These are phyloP conservation scores for Onchidella celtica DNA, from an alignment of 2,888 invertebrate genomes.

Conservation along the genomic window DNA sequence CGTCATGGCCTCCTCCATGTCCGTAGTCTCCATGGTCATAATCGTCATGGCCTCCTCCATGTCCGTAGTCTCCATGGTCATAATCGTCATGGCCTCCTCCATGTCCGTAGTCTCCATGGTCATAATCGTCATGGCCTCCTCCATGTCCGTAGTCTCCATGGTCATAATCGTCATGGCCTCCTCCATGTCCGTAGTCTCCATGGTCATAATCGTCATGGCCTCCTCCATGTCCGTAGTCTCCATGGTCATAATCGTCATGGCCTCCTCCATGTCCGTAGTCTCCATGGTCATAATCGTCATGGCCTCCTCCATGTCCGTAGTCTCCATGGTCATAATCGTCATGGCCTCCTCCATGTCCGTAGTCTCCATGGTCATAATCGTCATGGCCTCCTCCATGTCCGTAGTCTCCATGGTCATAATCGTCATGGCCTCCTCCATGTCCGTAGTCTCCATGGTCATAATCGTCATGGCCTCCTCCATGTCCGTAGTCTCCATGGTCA, in stretches of 20 bases:
- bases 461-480: background rate
- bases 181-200: background rate
- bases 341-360: background rate
- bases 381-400: background rate
- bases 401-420: background rate
- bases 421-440: background rate
- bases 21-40: background rate
- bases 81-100: background rate
- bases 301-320: background rate
- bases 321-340: background rate
- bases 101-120: background rate
- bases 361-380: background rate
- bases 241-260: background rate
- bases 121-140: background rate
- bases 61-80: background rate
- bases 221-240: background rate
- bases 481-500: background rate
- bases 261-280: background rate
- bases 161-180: background rate
- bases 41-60: background rate
- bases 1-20: background rate
- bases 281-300: background rate
- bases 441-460: background rate
- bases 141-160: background rate
- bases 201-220: background rate